Evolutionary conservation across 2,113 vertebrate species (phyloP).

Genomic region (human): GRCh38 chr9:7949501-7950000

Average conservation of each 20-base stretch:
- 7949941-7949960: neutral
- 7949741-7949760: neutral
- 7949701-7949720: neutral
- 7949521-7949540: neutral
- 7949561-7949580: neutral
- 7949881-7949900: neutral
- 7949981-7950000: neutral
- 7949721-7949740: neutral
- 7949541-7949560: neutral
- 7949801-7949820: neutral
- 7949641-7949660: neutral
- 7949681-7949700: neutral
- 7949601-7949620: neutral
- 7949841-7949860: neutral
- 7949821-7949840: neutral
- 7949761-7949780: neutral
- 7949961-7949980: neutral
- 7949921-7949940: neutral
- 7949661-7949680: neutral
- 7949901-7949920: neutral
- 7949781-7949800: neutral
- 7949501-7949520: neutral
- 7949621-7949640: neutral
- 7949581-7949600: neutral
- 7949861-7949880: neutral